Percentiles rank a stretch among this genome's conserved stretches.
Evolutionary conservation across 1,140 invertebrate genomes (phyloP).

Genomic region (Dendroctonus ponderosae): DNA sequence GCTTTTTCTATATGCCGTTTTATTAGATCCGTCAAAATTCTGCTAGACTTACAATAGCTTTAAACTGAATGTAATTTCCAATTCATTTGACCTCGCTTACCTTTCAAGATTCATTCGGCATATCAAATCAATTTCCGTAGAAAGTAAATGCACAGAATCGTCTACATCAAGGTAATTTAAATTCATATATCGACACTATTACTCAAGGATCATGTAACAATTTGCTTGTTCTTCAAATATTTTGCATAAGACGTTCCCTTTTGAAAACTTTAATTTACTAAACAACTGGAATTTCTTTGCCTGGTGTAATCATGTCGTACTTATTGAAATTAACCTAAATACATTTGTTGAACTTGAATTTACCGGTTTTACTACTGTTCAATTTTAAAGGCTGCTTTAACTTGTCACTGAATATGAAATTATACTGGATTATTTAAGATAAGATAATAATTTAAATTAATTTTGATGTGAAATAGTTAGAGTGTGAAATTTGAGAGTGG

Average conservation of each 20-base stretch:
- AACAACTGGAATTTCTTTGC: too few relatives aligned
- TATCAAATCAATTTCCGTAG: constrained; percentile 5
- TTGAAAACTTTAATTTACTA: too few relatives aligned
- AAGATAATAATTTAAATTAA: too few relatives aligned
- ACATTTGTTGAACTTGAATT: background rate
- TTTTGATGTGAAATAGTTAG: too few relatives aligned
- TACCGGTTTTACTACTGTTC: too few relatives aligned
- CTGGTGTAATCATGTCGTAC: background rate
- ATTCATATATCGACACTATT: constrained; percentile 4
- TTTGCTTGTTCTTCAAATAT: background rate
- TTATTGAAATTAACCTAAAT: background rate
- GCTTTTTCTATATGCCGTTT: background rate
- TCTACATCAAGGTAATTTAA: constrained; percentile 5
- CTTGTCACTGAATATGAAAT: too few relatives aligned
- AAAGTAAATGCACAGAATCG: constrained; percentile 8
- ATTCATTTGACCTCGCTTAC: background rate
- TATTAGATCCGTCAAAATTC: background rate
- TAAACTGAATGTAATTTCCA: background rate
- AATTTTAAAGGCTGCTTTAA: too few relatives aligned
- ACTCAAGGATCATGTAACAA: constrained; percentile 10
- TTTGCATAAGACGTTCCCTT: too few relatives aligned
- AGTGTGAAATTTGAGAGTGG: too few relatives aligned
- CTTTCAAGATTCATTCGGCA: background rate
- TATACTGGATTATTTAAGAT: too few relatives aligned
- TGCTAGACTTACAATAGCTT: background rate